Evolutionary conservation across 2,888 invertebrate species (phyloP), one percentile per base, ranked within the genome.

Genomic region (Crocallis elinguaria): DNA sequence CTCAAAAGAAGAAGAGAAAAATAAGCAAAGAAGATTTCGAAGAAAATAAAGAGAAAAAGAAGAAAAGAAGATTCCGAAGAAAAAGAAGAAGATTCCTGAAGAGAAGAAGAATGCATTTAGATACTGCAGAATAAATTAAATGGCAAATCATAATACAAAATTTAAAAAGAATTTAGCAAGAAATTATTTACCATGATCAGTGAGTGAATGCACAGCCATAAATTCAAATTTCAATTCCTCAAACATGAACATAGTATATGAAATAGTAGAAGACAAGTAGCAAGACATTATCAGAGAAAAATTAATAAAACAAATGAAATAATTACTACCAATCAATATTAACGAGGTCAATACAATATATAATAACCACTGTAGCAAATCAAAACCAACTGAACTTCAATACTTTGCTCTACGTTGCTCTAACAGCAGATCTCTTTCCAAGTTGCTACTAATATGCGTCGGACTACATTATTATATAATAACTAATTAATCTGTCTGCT

Each of bases 401-500:
- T 1, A 27, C 2, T 27, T 11, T n/a, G 2, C 6, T 11, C 1
- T 12, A 4, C 5, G 5, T 30, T 13, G 30, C 30, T 30, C 1
- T 25, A 7, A 30, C 13, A 30, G 37, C 37, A 19, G 19, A 3
- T 4, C 6, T 19, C 23, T 8, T 8, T 1, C 11, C 2, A 35
- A 46, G 25, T 17, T 0, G 52, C 30, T 52, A 46, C 41, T 29
- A 41, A 9, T 52, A 16, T 36, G 52, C 52, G 29, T 37, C 37
- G 25, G 11, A 19, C 36, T 36, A 42, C 3, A 35, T 39, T 19
- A 42, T 53, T 48, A 11, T 41, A 35, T 43, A 43, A 39, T 39
- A 33, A 62, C 37, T 33, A 55, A 59, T 54, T 48, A 45, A 49
- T 50, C 29, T 39, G 14, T 38, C 35, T 36, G 19, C 35, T 32